Percentiles rank a stretch among this genome's conserved stretches.
Evolutionary conservation across 2,797 vertebrate species (phyloP).

Genomic region (Enteromius radiatus): DNA sequence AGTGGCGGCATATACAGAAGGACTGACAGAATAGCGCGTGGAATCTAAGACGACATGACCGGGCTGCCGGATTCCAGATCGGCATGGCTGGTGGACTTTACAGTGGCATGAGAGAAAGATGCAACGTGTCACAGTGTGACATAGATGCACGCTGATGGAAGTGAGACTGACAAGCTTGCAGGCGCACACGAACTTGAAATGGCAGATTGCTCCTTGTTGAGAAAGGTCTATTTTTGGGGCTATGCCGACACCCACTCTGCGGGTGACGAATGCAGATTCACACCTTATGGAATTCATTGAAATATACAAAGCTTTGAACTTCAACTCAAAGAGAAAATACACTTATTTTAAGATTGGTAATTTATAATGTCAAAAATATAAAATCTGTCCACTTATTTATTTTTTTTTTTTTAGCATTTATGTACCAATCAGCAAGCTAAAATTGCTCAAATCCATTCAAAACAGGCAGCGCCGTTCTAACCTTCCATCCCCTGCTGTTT

Average conservation of each 20-base stretch:
- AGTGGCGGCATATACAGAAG: neutral
- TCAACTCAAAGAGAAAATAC: neutral
- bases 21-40: neutral
- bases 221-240: constrained; percentile 57
- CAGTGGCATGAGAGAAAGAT: constrained; percentile 35
- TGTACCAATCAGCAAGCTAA: constrained; percentile 3
- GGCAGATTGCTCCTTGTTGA: constrained; percentile 56
- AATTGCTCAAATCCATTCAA: constrained; percentile 16
- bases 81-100: constrained; percentile 34
- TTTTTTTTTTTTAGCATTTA: neutral
- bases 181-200: constrained; percentile 52
- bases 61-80: neutral
- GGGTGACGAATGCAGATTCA: constrained; percentile 49
- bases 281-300: constrained; percentile 32
- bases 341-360: neutral
- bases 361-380: neutral
- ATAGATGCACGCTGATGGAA: constrained; percentile 55
- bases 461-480: neutral
- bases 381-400: neutral
- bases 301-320: constrained; percentile 10
- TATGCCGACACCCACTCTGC: constrained; percentile 44
- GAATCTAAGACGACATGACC: neutral
- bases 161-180: constrained; percentile 50
- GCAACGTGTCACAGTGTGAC: constrained; percentile 47
- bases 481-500: constrained; percentile 5